Base-by-base conservation (phyloP, 1,140 invertebrate species). In the Heliconius hermathena region DNA sequence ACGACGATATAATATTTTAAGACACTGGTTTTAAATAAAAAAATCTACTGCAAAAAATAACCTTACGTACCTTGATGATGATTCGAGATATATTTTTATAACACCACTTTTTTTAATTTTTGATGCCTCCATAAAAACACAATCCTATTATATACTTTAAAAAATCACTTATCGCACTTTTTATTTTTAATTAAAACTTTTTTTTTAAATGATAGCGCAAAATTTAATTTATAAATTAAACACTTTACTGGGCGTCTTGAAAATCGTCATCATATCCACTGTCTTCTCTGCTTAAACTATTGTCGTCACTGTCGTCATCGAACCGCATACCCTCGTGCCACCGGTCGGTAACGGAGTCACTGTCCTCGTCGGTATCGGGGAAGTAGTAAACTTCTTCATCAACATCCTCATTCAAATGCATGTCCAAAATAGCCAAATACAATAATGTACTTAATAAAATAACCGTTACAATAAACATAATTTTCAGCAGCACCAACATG, bases 241-340 rank as follows among this genome's bases (percentile, higher is more conserved):
- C 20, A 57, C 6, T 57, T 57, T n/a, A 57, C 8, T 52, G n/a
- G n/a, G 54, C 54, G n/a, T 57, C 54, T 9, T 57, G 54, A 0
- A 22, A 57, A 9, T 57, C n/a, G n/a, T 57, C 54, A 22, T 57
- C 54, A 57, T n/a, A n/a, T 3, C 54, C 54, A n/a, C 54, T 57
- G 54, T 57, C 54, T 57, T 57, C 49, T 52, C 18, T 57, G 54
- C 54, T 57, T 57, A 22, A 57, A n/a, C 8, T 57, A 11, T 8
- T 57, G 6, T 57, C 49, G 49, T 52, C 49, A 52, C 18, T 18
- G 49, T 52, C 54, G 8, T 66, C 22, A 9, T 66, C 60, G 60
- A 66, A 66, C 60, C 3, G 60, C n/a, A 66, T 66, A 66, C 60
- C 60, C 6, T 66, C 60, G 22, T 66, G 60, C 60, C 60, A 66